These are phyloP conservation scores for Pristionchus arcanus DNA, from an alignment of 2,888 invertebrate genomes.

Conservation along the genomic window DNA sequence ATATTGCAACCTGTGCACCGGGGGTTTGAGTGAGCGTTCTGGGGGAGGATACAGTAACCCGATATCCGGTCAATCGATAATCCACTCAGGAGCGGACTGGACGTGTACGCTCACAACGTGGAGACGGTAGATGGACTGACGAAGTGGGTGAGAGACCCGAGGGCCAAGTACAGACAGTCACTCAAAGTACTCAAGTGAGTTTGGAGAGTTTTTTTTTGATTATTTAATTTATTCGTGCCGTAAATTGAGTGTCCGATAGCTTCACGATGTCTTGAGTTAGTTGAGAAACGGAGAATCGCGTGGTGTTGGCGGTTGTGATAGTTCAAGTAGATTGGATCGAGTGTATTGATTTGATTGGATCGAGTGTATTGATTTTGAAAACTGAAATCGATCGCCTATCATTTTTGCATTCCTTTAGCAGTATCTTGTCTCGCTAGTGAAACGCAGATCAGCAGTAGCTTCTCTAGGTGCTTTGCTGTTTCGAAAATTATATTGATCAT, in stretches of 20 bases:
- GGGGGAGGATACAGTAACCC: neutral
- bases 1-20: neutral
- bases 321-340: no score
- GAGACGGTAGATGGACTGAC: slow-evolving; percentile 86
- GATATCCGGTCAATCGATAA: neutral
- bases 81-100: slow-evolving; percentile 84
- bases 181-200: slow-evolving; percentile 83
- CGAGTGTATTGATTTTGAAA: no score
- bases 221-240: neutral
- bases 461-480: neutral
- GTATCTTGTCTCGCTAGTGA: no score
- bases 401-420: no score
- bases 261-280: neutral
- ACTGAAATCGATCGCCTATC: no score
- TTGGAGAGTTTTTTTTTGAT: neutral
- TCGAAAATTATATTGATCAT: neutral
- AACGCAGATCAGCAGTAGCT: no score
- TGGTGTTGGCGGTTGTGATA: no score
- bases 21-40: neutral
- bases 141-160: slow-evolving; percentile 88
- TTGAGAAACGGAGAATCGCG: neutral
- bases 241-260: neutral
- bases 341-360: no score
- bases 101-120: slow-evolving; percentile 98
- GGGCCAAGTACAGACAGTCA: slow-evolving; percentile 94